phyloP scores from a whole-genome alignment of 2,113 vertebrate genomes.

The Scartelaos histophorus region DNA sequence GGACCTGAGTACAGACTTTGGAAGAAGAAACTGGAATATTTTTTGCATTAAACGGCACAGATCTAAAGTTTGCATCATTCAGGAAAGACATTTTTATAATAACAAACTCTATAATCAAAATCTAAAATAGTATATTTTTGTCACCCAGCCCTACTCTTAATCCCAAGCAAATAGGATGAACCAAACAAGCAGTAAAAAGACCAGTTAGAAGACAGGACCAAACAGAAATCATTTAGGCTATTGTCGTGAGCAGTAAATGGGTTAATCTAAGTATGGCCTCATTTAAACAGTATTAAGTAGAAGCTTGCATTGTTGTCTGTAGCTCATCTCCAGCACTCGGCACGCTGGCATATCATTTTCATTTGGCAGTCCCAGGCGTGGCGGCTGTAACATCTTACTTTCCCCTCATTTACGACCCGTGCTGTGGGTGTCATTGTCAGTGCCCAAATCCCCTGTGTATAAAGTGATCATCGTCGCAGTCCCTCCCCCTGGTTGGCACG shows the following conservation, averaged over 20 bases:
- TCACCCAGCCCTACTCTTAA: not conserved
- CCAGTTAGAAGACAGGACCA: too few species aligned
- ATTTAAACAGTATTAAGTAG: conserved; percentile 17
- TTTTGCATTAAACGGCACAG: too few species aligned
- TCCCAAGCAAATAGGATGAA: not conserved
- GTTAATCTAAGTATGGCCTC: conserved; percentile 50
- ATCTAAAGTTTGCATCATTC: too few species aligned
- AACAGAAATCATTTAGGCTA: not conserved
- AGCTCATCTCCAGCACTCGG: conserved; percentile 15
- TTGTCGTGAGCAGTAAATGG: conserved; percentile 15
- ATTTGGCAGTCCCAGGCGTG: conserved; percentile 48
- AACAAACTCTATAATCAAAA: too few species aligned
- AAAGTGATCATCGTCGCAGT: conserved; percentile 64
- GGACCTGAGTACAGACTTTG: too few species aligned
- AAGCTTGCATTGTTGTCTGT: not conserved
- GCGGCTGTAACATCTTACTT: conserved; percentile 66
- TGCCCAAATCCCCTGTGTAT: conserved; percentile 59
- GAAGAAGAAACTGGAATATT: too few species aligned
- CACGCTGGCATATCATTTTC: conserved; percentile 36
- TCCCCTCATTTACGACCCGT: conserved; percentile 51
- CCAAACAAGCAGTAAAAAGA: not conserved
- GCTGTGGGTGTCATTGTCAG: conserved; percentile 65
- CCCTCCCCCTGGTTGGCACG: conserved; percentile 23
- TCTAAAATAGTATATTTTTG: too few species aligned
- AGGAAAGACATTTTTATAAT: too few species aligned